Conservation (phyloP, 2,113 vertebrate species). For the Hiodon tergisus region DNA sequence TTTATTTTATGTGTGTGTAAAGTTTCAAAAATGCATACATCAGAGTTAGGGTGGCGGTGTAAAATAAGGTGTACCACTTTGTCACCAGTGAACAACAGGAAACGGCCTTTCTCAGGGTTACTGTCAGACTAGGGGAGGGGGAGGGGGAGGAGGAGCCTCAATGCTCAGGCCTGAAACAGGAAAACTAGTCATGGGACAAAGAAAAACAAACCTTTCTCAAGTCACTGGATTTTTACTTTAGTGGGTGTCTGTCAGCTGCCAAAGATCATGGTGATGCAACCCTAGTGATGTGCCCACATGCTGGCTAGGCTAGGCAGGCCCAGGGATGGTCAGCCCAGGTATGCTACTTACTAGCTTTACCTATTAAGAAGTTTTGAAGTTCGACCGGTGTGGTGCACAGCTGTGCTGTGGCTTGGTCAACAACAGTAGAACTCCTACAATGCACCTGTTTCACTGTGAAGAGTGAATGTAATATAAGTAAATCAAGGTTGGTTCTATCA, state of each 20-base stretch:
- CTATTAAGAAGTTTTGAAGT: conserved; percentile 73
- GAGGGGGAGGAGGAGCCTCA: conserved; percentile 38
- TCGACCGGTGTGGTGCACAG: conserved; percentile 78
- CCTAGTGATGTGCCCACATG: conserved; percentile 81
- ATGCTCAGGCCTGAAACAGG: conserved; percentile 54
- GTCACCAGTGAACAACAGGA: conserved; percentile 52
- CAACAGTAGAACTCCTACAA: conserved; percentile 77
- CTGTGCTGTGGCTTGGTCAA: conserved; percentile 87
- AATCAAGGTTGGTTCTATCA: conserved; percentile 76
- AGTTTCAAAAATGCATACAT: conserved; percentile 31
- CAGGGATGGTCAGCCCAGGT: conserved; percentile 64
- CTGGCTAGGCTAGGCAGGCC: conserved; percentile 75
- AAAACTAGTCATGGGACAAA: conserved; percentile 55
- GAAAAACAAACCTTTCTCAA: conserved; percentile 64
- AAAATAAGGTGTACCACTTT: conserved; percentile 41
- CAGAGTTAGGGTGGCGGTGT: conserved; percentile 13
- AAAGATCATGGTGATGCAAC: conserved; percentile 70
- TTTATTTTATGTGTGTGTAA: conserved; percentile 14
- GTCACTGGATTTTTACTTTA: conserved; percentile 87
- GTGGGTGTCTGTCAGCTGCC: conserved; percentile 85
- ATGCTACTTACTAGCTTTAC: conserved; percentile 75
- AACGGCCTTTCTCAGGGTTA: conserved; percentile 62
- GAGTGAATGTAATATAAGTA: conserved; percentile 85
- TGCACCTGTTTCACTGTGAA: conserved; percentile 95
- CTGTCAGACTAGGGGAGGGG: conserved; percentile 36